Evolutionary conservation across 2,888 invertebrate genomes (phyloP), one percentile per base, ranked within the genome.

Genomic region (Pseudeuparius sepicola): DNA sequence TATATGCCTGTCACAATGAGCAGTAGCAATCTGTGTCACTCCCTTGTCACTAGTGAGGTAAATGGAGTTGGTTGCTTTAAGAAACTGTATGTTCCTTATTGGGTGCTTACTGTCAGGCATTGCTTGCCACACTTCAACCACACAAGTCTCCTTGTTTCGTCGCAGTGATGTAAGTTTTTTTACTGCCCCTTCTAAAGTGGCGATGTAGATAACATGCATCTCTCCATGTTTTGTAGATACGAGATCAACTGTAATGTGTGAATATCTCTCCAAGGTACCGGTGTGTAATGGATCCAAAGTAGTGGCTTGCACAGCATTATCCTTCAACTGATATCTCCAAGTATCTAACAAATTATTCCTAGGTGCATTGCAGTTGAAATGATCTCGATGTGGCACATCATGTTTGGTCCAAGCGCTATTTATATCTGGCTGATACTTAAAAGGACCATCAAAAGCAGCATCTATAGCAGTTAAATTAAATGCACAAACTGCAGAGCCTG

Each of bases 401-500:
- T 71, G 68, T 14, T 75, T 71, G 44, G 79, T 79, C 90, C 92
- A 92, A 0, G 81, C 75, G 1, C 81, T 77, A 16, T 75, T 73
- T 0, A 78, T 71, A 15, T 75, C 71, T 42, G 82, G 78, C 57
- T 90, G 89, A 49, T 83, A 76, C 52, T 88, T 89, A 63, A 84
- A 90, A 0, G 86, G 78, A 0, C 92, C 92, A 33, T 78, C 73
- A 54, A 93, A 93, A 0, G 87, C 82, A 1, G 71, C 67, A 40
- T 81, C 73, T 15, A 94, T 80, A 1, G 87, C 71, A 0, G 80
- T 72, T 66, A 92, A 71, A 58, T 85, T 89, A 66, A 84, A 94
- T 2, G 87, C 78, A 56, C 94, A 94, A 4, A 94, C 78, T 0
- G 93, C 93, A 18, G 92, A 89, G 7, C 92, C 93, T 3, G 82